These are phyloP conservation scores for Lepidocyrtinus sp. DNA, from an alignment of 2,888 invertebrate genomes.

Conservation along the genomic window DNA sequence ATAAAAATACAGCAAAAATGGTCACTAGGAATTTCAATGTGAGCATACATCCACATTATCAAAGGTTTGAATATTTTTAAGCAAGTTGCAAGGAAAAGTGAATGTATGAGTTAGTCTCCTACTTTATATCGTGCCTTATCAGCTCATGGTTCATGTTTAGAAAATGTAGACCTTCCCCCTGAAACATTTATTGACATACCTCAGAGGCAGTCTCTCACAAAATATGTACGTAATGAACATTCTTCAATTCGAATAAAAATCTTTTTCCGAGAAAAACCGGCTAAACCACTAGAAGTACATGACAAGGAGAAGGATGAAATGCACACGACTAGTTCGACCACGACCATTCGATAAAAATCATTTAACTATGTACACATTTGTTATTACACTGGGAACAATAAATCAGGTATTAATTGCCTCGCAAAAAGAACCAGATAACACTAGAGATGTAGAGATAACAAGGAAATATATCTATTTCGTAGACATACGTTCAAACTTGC, in stretches of 20 bases:
- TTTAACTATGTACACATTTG: constrained; percentile 34
- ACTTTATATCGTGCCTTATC: background rate
- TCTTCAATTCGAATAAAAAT: background rate
- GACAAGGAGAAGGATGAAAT: background rate
- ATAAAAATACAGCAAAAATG: background rate
- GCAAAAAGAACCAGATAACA: background rate
- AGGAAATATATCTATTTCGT: background rate
- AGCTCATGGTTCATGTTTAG: background rate
- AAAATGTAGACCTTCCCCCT: background rate
- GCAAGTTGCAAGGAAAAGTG: background rate
- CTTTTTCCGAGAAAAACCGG: constrained; percentile 17
- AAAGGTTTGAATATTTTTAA: background rate
- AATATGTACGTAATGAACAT: background rate
- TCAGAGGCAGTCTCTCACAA: background rate
- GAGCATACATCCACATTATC: background rate
- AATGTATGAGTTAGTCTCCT: background rate
- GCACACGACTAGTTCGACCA: constrained; percentile 29
- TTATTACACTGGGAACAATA: constrained; percentile 34
- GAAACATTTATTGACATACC: background rate
- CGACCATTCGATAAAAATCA: constrained; percentile 20
- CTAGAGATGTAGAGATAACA: background rate
- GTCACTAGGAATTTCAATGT: background rate
- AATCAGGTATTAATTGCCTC: constrained; percentile 46
- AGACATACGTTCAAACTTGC: background rate
- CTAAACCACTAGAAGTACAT: constrained; percentile 23